Evolutionary conservation across 2,888 invertebrate genomes (phyloP).

Genomic region (Athripsodes cinereus): DNA sequence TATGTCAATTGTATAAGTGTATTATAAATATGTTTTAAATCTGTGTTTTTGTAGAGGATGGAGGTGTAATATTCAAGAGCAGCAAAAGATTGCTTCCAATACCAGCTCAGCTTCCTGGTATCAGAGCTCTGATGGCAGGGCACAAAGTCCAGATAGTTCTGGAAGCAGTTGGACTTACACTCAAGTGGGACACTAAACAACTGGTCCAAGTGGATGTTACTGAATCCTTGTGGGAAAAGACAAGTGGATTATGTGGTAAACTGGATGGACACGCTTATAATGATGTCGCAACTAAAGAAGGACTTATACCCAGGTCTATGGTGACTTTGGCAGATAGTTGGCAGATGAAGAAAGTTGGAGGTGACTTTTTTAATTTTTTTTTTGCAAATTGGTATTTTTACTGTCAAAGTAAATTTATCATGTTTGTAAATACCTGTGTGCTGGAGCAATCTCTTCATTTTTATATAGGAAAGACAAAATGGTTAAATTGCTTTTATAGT

Average conservation of each 20-base stretch:
- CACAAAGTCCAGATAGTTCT: constrained; percentile 63
- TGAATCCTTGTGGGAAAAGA: constrained; percentile 68
- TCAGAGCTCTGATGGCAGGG: constrained; percentile 66
- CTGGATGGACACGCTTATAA: constrained; percentile 64
- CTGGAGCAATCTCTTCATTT: too few species aligned
- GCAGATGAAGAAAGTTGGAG: constrained; percentile 51
- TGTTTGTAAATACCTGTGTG: too few species aligned
- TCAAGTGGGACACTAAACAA: constrained; percentile 76
- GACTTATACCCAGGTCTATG: constrained; percentile 43
- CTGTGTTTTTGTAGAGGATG: constrained; percentile 41
- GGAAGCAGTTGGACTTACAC: constrained; percentile 58
- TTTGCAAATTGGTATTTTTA: too few species aligned
- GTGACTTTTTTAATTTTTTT: too few species aligned
- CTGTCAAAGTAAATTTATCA: too few species aligned
- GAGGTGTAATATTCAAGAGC: constrained; percentile 49
- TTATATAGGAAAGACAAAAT: too few species aligned
- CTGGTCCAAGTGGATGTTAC: constrained; percentile 61
- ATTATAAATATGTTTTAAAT: too few species aligned
- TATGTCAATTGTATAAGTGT: too few species aligned
- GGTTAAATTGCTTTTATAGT: too few species aligned
- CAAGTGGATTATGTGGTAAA: constrained; percentile 76
- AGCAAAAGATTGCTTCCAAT: constrained; percentile 56
- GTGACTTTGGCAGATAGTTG: constrained; percentile 53
- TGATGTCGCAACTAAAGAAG: constrained; percentile 61
- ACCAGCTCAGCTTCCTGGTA: constrained; percentile 65